These are phyloP conservation scores for Acipenser ruthenus DNA, from an alignment of 2,797 vertebrate genomes.

Conservation along the genomic window DNA sequence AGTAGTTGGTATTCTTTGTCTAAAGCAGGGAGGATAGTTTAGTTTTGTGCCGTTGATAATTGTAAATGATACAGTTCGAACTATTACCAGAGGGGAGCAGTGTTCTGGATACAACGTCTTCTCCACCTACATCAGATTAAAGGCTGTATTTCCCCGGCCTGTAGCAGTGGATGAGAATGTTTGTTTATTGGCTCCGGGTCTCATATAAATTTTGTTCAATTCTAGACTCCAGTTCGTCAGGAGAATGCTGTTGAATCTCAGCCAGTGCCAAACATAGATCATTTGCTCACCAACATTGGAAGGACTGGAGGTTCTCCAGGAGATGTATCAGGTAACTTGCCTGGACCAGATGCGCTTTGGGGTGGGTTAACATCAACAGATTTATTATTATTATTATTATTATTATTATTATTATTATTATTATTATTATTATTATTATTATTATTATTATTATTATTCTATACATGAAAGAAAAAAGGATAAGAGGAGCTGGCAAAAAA, in stretches of 20 bases:
- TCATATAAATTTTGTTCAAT: constrained; percentile 32
- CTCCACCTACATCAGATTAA: too few relatives aligned
- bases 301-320: constrained; percentile 83
- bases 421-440: not conserved
- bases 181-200: too few relatives aligned
- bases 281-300: constrained; percentile 98
- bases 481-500: not conserved
- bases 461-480: too few relatives aligned
- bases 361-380: constrained; percentile 34
- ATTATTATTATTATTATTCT: too few relatives aligned
- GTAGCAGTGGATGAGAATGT: too few relatives aligned
- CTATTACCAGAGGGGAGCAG: too few relatives aligned
- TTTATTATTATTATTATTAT: not conserved
- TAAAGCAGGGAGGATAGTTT: too few relatives aligned
- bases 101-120: too few relatives aligned
- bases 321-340: constrained; percentile 95
- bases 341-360: constrained; percentile 41
- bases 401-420: not conserved
- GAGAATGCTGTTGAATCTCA: constrained; percentile 91
- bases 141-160: too few relatives aligned
- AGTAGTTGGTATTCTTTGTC: too few relatives aligned
- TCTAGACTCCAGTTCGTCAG: constrained; percentile 77
- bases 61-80: too few relatives aligned
- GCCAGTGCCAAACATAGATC: constrained; percentile 98
- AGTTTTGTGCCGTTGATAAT: too few relatives aligned